A percentile compares a stretch with the other conserved stretches of the same genome.
These are phyloP conservation scores for Dunckerocampus dactyliophorus DNA, from an alignment of 2,113 vertebrate genomes.

Conservation along the genomic window DNA sequence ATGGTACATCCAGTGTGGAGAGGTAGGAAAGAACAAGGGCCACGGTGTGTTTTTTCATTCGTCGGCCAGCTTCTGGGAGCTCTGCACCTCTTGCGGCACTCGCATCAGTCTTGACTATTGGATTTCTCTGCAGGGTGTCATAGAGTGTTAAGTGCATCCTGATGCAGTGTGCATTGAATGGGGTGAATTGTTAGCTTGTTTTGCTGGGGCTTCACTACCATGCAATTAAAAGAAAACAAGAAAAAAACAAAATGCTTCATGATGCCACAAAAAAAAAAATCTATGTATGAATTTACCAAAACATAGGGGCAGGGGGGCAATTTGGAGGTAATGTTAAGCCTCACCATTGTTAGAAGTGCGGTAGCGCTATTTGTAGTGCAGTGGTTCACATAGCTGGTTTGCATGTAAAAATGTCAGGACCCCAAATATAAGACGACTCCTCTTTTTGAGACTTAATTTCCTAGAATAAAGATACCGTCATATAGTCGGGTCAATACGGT, in stretches of 20 bases:
- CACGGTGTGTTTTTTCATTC: constrained; percentile 8
- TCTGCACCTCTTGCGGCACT: constrained; percentile 7
- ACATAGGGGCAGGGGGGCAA: too few species aligned
- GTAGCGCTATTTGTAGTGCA: too few species aligned
- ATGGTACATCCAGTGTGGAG: background rate
- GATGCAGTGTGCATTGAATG: background rate
- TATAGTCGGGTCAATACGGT: too few species aligned
- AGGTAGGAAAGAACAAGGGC: constrained; percentile 13
- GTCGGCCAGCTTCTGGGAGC: constrained; percentile 2
- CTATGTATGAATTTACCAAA: too few species aligned
- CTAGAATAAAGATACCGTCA: too few species aligned
- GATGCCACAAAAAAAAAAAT: background rate
- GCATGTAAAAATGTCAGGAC: too few species aligned
- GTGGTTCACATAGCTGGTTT: too few species aligned
- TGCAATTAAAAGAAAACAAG: background rate
- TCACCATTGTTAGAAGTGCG: too few species aligned
- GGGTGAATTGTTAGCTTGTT: background rate
- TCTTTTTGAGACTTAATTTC: too few species aligned
- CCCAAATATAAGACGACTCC: too few species aligned
- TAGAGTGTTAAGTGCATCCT: constrained; percentile 1
- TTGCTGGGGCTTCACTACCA: background rate
- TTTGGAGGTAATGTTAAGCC: too few species aligned
- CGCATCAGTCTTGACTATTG: constrained; percentile 25
- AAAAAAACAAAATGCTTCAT: background rate
- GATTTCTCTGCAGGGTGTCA: constrained; percentile 18